phyloP scores from a whole-genome alignment of 2,113 vertebrate species.

The Mesitornis unicolor region DNA sequence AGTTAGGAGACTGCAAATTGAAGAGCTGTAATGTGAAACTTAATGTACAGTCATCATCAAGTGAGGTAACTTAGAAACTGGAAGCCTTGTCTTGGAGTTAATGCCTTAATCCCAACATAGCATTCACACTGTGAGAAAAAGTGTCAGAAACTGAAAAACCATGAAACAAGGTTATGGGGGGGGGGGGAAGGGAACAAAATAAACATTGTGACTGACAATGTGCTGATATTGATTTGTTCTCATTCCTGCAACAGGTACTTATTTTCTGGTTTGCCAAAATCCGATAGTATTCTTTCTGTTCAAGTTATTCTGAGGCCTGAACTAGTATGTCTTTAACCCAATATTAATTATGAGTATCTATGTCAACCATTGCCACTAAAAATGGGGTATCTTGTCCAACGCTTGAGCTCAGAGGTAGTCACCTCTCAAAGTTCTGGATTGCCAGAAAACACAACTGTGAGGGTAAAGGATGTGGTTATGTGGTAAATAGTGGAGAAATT shows the following conservation, averaged over 20 bases:
- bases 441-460: neutral
- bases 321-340: neutral
- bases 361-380: neutral
- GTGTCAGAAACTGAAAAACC: constrained; percentile 12
- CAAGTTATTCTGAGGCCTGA: neutral
- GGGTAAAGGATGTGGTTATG: neutral
- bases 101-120: constrained; percentile 4
- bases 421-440: neutral
- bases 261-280: neutral
- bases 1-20: neutral
- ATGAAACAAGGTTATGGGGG: neutral
- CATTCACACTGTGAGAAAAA: neutral
- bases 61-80: neutral
- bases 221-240: constrained; percentile 13
- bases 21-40: neutral
- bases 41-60: neutral
- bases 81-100: neutral
- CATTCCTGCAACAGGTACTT: neutral
- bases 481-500: neutral
- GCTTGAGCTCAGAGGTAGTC: neutral
- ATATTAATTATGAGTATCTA: neutral
- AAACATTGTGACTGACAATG: neutral
- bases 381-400: neutral
- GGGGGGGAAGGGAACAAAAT: neutral
- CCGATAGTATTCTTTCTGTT: neutral